A percentile compares a stretch with the other conserved stretches of the same genome.
phyloP scores from a whole-genome alignment of 2,113 vertebrate species.

The Piprites chloris region DNA sequence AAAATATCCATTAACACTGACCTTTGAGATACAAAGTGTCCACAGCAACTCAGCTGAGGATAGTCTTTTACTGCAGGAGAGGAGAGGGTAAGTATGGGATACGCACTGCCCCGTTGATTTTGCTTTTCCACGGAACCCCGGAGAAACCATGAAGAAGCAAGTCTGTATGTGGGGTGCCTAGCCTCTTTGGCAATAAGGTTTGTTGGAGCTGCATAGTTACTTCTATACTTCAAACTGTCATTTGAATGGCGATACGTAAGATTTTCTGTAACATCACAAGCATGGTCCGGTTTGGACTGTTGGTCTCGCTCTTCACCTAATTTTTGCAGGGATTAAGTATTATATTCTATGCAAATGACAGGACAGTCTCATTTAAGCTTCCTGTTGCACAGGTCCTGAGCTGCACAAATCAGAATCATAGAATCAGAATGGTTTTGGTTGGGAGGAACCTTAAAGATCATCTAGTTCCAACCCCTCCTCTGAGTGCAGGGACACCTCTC shows the following conservation, averaged over 20 bases:
- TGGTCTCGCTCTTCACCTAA: neutral
- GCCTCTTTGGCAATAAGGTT: neutral
- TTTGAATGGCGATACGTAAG: neutral
- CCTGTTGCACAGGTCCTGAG: neutral
- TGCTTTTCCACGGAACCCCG: neutral
- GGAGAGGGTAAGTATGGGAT: neutral
- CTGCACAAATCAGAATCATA: neutral
- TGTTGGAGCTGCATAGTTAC: neutral
- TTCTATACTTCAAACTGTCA: neutral
- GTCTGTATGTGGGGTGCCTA: neutral
- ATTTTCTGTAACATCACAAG: neutral
- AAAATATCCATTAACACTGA: neutral
- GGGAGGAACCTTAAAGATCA: neutral
- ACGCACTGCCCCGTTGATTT: neutral
- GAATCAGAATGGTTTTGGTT: neutral
- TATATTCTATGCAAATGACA: neutral
- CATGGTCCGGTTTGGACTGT: neutral
- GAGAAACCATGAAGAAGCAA: neutral
- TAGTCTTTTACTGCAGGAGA: neutral
- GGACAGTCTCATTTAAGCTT: neutral
- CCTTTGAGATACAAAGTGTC: neutral
- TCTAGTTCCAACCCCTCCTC: rapidly evolving
- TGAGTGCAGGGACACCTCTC: neutral
- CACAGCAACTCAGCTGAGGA: neutral
- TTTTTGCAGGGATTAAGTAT: neutral